Base-by-base conservation (phyloP, 2,888 invertebrate genomes). In the Eupithecia vulgata region DNA sequence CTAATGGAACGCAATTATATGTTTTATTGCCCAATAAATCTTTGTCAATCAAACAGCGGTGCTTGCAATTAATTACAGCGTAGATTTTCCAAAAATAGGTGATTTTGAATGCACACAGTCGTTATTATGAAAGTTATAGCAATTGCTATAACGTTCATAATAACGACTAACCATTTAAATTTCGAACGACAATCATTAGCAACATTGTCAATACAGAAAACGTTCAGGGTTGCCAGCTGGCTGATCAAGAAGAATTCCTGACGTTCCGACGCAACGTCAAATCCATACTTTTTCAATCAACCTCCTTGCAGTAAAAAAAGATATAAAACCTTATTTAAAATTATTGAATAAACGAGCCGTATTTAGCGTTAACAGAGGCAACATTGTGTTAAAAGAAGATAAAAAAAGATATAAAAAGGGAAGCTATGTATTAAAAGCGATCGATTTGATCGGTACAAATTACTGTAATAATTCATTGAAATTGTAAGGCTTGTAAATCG, bases 381-480 rank as follows among this genome's bases (percentile, higher is more conserved):
- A 70, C 73, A 74, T 72, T 72, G 61, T 71, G 21, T 10, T 52
- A 52, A 52, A 52, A 21, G 70, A 73, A 73, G 17, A 34, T 30
- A 15, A 25, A 34, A 61, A 30, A 6, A 10, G 0, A 0, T 34
- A 34, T 61, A 34, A 61, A 34, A 40, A 42, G 25, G 21, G 6
- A 42, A 15, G 12, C 40, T 69, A 71, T 66, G 65, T 71, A 73
- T 72, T 70, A 67, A 66, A 66, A 65, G 40, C 76, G 62, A 76
- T 76, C 72, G 74, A 72, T 76, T 71, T 76, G 77, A 76, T 74
- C 70, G 74, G 30, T 71, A 80, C 76, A 76, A 78, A 80, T 80
- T 77, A 73, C 74, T 67, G 67, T 71, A 71, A 78, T 80, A 74
- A 80, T 76, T 80, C 68, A 78, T 72, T 78, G 72, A 75, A 73